Conservation (phyloP, 2,113 vertebrate species). For the Meriones unguiculatus region DNA sequence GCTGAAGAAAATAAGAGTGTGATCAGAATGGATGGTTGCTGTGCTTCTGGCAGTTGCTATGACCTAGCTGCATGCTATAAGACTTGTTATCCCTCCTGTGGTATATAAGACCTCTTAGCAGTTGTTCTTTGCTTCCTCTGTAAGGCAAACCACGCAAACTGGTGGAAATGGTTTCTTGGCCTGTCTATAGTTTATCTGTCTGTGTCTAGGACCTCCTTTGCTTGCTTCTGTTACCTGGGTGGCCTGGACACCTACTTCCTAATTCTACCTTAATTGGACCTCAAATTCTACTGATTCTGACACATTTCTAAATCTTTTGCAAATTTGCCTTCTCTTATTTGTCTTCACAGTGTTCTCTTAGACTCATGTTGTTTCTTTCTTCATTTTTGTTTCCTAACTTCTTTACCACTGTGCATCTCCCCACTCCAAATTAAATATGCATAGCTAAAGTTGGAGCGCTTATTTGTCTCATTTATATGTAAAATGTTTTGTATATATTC, state of each 20-base stretch:
- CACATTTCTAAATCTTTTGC: not conserved
- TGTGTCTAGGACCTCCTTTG: not conserved
- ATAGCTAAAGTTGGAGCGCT: not conserved
- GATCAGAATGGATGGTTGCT: not conserved
- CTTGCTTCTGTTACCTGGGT: not conserved
- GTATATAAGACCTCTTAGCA: not conserved
- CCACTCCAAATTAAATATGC: not conserved
- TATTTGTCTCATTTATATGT: not conserved
- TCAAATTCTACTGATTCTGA: not conserved
- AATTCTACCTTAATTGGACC: not conserved
- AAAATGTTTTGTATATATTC: not conserved
- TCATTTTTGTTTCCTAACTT: slow-evolving; percentile 27
- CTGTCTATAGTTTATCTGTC: not conserved
- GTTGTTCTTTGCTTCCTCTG: not conserved
- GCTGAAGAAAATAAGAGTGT: not conserved
- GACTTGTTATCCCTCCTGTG: not conserved
- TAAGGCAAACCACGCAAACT: not conserved
- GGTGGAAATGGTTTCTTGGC: not conserved
- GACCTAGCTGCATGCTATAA: not conserved
- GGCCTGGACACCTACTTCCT: not conserved
- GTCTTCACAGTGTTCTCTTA: not conserved
- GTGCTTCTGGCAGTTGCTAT: not conserved
- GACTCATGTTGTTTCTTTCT: not conserved
- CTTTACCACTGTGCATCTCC: not conserved
- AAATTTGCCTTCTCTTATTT: not conserved